phyloP scores from a whole-genome alignment of 2,888 invertebrate species.

The Silvanus unidentatus region DNA sequence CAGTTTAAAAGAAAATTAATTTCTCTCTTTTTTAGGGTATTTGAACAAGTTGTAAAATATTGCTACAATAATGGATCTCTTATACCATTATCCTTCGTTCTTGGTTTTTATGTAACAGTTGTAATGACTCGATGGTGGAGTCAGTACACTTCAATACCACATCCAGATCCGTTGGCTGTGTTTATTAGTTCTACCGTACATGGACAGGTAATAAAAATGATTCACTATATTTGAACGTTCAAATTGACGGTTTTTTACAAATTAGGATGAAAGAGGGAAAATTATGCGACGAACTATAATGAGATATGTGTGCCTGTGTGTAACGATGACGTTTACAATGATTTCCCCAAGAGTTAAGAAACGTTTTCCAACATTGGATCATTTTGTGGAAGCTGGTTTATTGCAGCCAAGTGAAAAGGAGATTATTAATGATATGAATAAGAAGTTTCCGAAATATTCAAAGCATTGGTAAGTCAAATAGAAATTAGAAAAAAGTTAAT shows the following conservation, averaged over 20 bases:
- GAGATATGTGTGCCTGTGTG: conserved; percentile 76
- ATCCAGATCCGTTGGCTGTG: conserved; percentile 83
- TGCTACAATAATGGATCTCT: conserved; percentile 81
- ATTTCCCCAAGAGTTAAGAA: conserved; percentile 85
- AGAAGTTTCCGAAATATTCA: conserved; percentile 76
- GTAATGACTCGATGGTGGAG: conserved; percentile 93
- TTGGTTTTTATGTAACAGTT: conserved; percentile 90
- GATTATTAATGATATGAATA: conserved; percentile 72
- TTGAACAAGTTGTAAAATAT: conserved; percentile 77
- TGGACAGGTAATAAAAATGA: conserved; percentile 57
- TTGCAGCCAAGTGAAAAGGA: conserved; percentile 73
- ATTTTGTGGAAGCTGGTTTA: conserved; percentile 79
- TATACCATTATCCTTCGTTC: conserved; percentile 87
- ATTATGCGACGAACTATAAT: conserved; percentile 78
- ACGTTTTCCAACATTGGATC: conserved; percentile 76
- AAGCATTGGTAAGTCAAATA: conserved; percentile 72
- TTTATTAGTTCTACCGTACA: conserved; percentile 79
- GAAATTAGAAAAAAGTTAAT: too few species aligned
- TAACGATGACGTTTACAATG: conserved; percentile 83
- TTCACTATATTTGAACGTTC: background rate
- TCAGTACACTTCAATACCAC: conserved; percentile 76
- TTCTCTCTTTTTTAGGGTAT: conserved; percentile 53
- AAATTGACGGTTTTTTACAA: conserved; percentile 6
- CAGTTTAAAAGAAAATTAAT: background rate
- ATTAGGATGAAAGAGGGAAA: conserved; percentile 72